Conservation (phyloP, 1,140 invertebrate genomes). For the Popillia japonica region DNA sequence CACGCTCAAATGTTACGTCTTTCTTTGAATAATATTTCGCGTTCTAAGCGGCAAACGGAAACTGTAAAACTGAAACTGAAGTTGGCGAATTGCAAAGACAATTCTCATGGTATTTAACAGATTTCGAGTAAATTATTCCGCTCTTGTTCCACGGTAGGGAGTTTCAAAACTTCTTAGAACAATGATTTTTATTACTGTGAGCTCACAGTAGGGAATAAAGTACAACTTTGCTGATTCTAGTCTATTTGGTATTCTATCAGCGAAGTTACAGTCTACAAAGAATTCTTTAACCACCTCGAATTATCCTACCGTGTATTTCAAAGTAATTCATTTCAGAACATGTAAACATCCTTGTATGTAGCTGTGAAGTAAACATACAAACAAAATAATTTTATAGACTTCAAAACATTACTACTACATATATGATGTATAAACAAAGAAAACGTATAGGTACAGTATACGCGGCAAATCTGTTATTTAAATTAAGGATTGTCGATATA, state of each 20-base stretch:
- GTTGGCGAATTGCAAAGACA: constrained; percentile 48
- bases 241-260: constrained; percentile 28
- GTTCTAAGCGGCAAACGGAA: background rate
- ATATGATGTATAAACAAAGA: too few relatives aligned
- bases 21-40: constrained; percentile 20
- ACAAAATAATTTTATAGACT: too few relatives aligned
- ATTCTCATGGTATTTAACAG: constrained; percentile 53
- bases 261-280: background rate
- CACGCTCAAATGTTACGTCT: constrained; percentile 21
- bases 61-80: constrained; percentile 38
- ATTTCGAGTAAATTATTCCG: constrained; percentile 51
- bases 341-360: too few relatives aligned
- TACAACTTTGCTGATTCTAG: constrained; percentile 30
- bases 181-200: constrained; percentile 53
- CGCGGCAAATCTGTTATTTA: too few relatives aligned
- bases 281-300: background rate
- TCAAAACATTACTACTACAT: too few relatives aligned
- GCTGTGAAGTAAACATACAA: too few relatives aligned
- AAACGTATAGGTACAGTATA: too few relatives aligned
- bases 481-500: too few relatives aligned
- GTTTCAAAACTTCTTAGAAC: constrained; percentile 49
- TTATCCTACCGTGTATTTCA: background rate
- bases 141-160: constrained; percentile 40
- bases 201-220: constrained; percentile 48
- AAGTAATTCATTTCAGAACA: too few relatives aligned